phyloP scores from a whole-genome alignment of 2,797 vertebrate species.

The Martes flavigula region DNA sequence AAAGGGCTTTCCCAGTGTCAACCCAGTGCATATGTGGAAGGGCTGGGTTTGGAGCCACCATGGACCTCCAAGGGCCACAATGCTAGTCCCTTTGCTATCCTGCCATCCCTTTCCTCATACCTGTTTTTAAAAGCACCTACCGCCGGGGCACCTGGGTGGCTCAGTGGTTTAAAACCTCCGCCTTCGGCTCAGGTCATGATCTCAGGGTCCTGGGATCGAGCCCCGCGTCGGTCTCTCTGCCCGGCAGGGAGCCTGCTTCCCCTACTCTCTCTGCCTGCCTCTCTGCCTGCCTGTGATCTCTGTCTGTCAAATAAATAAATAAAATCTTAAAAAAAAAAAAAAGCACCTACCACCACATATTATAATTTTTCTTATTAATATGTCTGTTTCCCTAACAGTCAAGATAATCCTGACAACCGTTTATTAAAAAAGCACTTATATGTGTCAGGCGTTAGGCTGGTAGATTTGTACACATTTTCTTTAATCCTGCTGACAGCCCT shows the following conservation, averaged over 20 bases:
- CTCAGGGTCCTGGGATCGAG: too few relatives aligned
- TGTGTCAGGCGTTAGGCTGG: not conserved
- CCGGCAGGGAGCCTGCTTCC: too few relatives aligned
- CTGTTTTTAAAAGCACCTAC: not conserved
- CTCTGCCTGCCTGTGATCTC: too few relatives aligned
- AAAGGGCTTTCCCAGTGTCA: not conserved
- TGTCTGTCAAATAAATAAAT: too few relatives aligned
- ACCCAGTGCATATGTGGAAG: not conserved
- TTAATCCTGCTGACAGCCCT: not conserved
- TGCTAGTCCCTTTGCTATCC: accelerated
- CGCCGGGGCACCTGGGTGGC: too few relatives aligned
- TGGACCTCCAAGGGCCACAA: not conserved
- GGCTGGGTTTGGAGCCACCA: not conserved
- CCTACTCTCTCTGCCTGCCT: too few relatives aligned
- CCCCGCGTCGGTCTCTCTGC: too few relatives aligned
- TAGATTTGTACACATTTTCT: not conserved
- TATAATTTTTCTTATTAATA: not conserved
- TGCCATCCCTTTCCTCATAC: not conserved
- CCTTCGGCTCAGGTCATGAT: too few relatives aligned
- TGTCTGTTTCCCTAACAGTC: not conserved
- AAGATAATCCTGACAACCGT: not conserved
- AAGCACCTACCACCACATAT: not conserved
- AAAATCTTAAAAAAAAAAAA: too few relatives aligned
- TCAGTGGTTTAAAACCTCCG: too few relatives aligned
- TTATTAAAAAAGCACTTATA: not conserved